phyloP scores from a whole-genome alignment of 2,888 invertebrate species.

The Drosophila fulvimacula region DNA sequence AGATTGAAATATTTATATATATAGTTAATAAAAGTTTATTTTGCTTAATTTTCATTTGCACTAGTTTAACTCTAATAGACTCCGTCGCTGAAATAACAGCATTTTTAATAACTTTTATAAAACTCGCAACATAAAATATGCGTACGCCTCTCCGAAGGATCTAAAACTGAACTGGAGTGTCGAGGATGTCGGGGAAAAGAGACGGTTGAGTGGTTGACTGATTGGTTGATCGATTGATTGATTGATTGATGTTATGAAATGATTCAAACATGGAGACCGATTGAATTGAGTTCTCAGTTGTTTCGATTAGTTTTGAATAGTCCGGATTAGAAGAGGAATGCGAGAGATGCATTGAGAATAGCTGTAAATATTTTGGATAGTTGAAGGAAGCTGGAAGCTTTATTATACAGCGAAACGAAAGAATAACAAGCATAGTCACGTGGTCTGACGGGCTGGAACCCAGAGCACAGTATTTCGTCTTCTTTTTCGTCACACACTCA shows the following conservation, averaged over 20 bases:
- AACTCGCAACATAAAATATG: constrained; percentile 46
- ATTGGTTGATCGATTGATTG: constrained; percentile 5
- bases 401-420: constrained; percentile 65
- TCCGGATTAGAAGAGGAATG: background rate
- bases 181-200: constrained; percentile 27
- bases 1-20: constrained; percentile 48
- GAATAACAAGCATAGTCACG: constrained; percentile 76
- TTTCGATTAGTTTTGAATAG: background rate
- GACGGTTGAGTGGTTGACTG: constrained; percentile 23
- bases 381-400: constrained; percentile 41
- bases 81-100: constrained; percentile 73
- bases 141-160: constrained; percentile 33
- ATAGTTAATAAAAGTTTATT: constrained; percentile 67
- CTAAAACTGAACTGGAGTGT: constrained; percentile 31
- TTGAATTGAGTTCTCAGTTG: constrained; percentile 4
- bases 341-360: background rate
- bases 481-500: constrained; percentile 53
- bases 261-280: constrained; percentile 3
- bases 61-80: constrained; percentile 82
- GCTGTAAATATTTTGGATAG: background rate
- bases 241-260: constrained; percentile 21
- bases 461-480: constrained; percentile 41
- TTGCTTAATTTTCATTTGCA: constrained; percentile 33
- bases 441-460: constrained; percentile 30
- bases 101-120: constrained; percentile 42